Base-by-base conservation (phyloP, 2,888 invertebrate species). In the Dicyrtoma fusca region DNA sequence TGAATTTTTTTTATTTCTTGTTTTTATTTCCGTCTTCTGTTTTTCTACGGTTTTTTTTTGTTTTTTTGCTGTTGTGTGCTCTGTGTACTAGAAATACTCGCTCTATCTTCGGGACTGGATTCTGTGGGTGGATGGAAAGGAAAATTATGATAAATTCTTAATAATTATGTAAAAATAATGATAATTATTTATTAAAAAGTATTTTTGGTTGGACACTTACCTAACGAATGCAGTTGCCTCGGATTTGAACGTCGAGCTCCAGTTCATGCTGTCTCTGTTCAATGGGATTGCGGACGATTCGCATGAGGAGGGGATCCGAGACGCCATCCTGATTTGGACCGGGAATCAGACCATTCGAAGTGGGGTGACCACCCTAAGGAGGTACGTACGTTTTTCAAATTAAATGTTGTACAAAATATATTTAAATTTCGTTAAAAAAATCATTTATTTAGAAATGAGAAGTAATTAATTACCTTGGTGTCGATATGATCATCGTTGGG, bases 251-350 rank as follows among this genome's bases (percentile, higher is more conserved):
- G 34, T 76, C 76, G 42, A 73, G 68, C 59, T 70, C 72, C 5
- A 73, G 69, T 19, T 73, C 62, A 25, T 71, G 65, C 4, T 72
- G 75, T 8, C 25, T 65, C 21, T 71, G 69, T 14, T 72, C 74
- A 17, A 76, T 76, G 19, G 76, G 74, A 68, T 79, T 79, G n/a
- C 75, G 74, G 53, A 74, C 75, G 25, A 76, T 75, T 34, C 76
- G 74, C 73, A 76, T 77, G 25, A 79, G 68, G 47, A 79, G 63
- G 21, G 79, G 79, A 53, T 76, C 77, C 26, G 77, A 71, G 13
- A 74, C 74, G 13, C 74, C 74, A 44, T 74, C 74, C 17, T 72
- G 69, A 64, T 69, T 76, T 13, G 75, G 76, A 59, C 76, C 77
- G 11, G 74, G 74, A 23, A 77, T 75, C 42, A 72, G 47, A 10